These are phyloP conservation scores for Lanius ludovicianus DNA, from an alignment of 2,113 vertebrate species.

Conservation along the genomic window DNA sequence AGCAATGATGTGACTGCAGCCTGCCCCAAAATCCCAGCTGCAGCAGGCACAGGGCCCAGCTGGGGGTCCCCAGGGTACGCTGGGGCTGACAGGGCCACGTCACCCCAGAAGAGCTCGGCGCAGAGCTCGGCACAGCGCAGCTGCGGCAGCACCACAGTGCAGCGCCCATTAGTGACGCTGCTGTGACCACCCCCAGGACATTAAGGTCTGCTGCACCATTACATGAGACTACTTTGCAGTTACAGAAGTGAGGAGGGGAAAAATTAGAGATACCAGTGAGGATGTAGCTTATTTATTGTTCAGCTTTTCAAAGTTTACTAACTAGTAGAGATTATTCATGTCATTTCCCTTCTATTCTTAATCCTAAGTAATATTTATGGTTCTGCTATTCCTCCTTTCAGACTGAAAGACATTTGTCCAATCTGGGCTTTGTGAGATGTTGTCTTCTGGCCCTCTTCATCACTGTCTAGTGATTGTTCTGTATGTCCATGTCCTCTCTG, in stretches of 20 bases:
- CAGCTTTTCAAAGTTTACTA: background rate
- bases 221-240: background rate
- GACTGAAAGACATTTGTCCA: background rate
- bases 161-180: background rate
- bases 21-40: rapidly evolving
- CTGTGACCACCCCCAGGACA: background rate
- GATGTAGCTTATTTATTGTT: background rate
- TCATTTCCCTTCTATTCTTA: background rate
- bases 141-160: background rate
- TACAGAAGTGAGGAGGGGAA: background rate
- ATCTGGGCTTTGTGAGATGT: rapidly evolving
- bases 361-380: background rate
- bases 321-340: background rate
- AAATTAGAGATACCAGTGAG: background rate
- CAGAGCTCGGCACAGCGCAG: background rate
- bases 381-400: background rate
- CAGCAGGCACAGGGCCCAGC: background rate
- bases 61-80: background rate
- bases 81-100: background rate
- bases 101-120: rapidly evolving
- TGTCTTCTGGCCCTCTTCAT: background rate
- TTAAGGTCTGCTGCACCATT: background rate
- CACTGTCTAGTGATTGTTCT: background rate
- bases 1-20: background rate
- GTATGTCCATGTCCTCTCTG: background rate